Evolutionary conservation across 2,113 vertebrate species (phyloP).

Genomic region (Lophius piscatorius): DNA sequence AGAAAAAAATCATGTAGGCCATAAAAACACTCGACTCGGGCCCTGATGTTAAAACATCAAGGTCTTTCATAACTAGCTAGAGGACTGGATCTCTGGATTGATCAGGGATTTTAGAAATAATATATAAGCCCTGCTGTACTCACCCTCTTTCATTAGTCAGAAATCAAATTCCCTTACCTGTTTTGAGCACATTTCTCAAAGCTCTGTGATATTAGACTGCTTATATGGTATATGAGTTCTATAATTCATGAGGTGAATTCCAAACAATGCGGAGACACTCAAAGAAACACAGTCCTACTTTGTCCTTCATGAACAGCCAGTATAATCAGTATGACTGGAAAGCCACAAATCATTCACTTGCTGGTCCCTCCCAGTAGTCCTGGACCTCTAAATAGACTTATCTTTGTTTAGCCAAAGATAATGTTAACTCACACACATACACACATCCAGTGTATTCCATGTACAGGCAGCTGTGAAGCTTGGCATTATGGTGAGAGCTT

Average conservation of each 20-base stretch:
- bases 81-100: no score
- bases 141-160: neutral
- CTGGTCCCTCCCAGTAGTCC: slow-evolving; percentile 3
- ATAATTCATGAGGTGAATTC: no score
- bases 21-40: neutral
- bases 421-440: slow-evolving; percentile 14
- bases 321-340: neutral
- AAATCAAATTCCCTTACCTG: neutral
- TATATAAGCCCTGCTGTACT: no score
- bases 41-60: neutral
- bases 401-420: neutral
- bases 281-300: no score
- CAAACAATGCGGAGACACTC: no score
- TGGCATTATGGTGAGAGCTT: neutral
- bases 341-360: neutral
- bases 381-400: slow-evolving; percentile 4
- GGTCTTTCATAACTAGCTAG: neutral
- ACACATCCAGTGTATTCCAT: neutral
- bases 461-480: neutral
- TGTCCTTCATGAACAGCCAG: no score
- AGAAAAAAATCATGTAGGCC: neutral
- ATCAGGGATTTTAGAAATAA: no score
- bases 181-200: neutral
- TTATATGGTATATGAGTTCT: neutral
- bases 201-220: neutral